Conservation (phyloP, 2,113 vertebrate genomes). For the Paramormyrops kingsleyae region DNA sequence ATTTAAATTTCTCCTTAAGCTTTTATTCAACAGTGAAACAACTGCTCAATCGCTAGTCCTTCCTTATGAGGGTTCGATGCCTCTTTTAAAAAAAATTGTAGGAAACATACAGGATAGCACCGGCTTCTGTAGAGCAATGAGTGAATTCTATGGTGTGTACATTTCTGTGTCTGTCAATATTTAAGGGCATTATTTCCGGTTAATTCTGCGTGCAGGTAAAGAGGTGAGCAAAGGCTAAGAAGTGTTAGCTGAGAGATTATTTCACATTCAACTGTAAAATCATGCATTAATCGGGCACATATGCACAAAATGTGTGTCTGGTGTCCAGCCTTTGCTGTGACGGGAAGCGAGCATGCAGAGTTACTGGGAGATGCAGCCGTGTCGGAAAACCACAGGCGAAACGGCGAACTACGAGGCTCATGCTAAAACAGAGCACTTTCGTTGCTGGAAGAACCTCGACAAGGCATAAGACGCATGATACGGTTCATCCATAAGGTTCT, state of each 20-base stretch:
- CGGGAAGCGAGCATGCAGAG: background rate
- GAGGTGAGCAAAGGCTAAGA: background rate
- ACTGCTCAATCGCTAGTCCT: background rate
- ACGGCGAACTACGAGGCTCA: background rate
- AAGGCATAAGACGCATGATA: background rate
- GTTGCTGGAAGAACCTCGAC: background rate
- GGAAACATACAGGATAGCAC: background rate
- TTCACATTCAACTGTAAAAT: background rate
- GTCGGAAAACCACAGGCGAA: background rate
- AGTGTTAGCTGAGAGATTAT: background rate
- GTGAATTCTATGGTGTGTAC: background rate
- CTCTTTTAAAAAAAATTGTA: background rate
- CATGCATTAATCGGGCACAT: background rate
- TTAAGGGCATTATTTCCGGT: background rate
- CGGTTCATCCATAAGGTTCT: background rate
- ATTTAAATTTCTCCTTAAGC: background rate
- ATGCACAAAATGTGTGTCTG: background rate
- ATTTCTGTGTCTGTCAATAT: background rate
- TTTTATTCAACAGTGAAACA: background rate
- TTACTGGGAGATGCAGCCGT: background rate
- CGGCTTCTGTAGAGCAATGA: background rate
- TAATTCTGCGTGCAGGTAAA: background rate
- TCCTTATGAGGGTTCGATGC: background rate
- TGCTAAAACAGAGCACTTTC: background rate
- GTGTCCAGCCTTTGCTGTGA: background rate